Base-by-base conservation (phyloP, 2,113 vertebrate species). In the Paralichthys olivaceus region DNA sequence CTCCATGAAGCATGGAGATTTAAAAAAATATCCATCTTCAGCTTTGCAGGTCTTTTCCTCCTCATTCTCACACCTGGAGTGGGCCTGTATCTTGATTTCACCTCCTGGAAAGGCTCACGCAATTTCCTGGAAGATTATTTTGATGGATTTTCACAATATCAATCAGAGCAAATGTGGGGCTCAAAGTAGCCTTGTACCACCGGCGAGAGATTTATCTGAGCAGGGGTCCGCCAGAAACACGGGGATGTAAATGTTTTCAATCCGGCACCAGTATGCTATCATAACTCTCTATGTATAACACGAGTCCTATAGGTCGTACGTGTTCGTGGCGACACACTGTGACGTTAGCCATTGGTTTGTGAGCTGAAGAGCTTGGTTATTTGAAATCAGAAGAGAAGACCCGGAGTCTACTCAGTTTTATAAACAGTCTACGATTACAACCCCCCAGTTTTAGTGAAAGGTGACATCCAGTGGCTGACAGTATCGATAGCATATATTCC, bases 61-160 rank as follows among this genome's bases (percentile, higher is more conserved):
- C 53, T 65, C 59, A 29, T 75, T 69, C 69, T 34, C 25, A 62
- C 66, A 67, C 69, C 81, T 69, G 29, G 61, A 75, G 69, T n/a
- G 54, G 40, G 20, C 65, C 78, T 65, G 54, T 43, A 72, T 84
- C 87, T 86, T 61, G 55, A 91, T 90, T 82, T 79, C 75, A 75
- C 70, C 65, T 69, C 79, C 43, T 45, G 78, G 72, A 63, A 78
- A 87, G 84, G 17, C 83, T 77, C 23, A 63, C 72, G 84, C 84
- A 85, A 88, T 91, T 89, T 90, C 87, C 89, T 88, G 80, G 34
- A 77, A 85, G 84, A 88, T 86, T 85, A 85, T 67, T 61, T 76
- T 85, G 82, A 89, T 85, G 79, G 81, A 90, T 91, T 88, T 71
- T 66, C 69, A 76, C 81, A 82, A 80, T 77, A 83, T 86, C 85